phyloP scores from a whole-genome alignment of 2,797 vertebrate genomes.

The Poeciliopsis gracilis region DNA sequence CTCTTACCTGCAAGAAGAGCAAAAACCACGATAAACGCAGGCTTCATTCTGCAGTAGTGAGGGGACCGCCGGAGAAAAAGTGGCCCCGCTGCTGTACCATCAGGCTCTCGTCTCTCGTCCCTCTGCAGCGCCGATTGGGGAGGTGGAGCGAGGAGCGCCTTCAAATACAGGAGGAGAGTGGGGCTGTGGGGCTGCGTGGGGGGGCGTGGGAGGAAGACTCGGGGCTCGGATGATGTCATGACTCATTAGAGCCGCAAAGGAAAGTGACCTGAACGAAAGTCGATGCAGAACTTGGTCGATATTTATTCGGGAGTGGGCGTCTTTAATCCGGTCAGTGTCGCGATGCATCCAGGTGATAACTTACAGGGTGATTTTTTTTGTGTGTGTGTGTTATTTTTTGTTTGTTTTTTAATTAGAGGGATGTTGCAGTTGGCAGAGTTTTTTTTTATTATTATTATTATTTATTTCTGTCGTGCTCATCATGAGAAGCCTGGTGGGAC shows the following conservation, averaged over 20 bases:
- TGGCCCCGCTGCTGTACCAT: slow-evolving; percentile 7
- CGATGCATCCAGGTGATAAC: slow-evolving; percentile 31
- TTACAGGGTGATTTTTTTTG: background rate
- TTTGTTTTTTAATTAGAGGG: background rate
- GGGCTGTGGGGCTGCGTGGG: slow-evolving; percentile 49
- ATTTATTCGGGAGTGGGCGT: slow-evolving; percentile 25
- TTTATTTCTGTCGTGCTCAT: background rate
- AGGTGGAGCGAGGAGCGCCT: slow-evolving; percentile 52
- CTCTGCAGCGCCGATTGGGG: slow-evolving; percentile 46
- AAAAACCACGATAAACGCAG: slow-evolving; percentile 49
- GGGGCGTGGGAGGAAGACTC: slow-evolving; percentile 68
- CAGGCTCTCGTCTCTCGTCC: slow-evolving; percentile 22
- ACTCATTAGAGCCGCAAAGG: slow-evolving; percentile 67
- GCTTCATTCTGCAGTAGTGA: slow-evolving; percentile 69
- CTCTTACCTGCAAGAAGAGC: slow-evolving; percentile 71
- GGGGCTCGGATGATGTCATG: slow-evolving; percentile 60
- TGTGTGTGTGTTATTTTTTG: too few species aligned
- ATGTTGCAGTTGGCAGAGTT: background rate
- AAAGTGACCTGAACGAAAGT: slow-evolving; percentile 29
- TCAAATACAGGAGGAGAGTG: slow-evolving; percentile 58
- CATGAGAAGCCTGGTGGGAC: background rate
- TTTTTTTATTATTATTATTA: too few species aligned
- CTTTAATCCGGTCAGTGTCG: slow-evolving; percentile 48
- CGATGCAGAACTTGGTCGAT: slow-evolving; percentile 30
- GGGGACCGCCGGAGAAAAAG: slow-evolving; percentile 21